Evolutionary conservation across 1,140 invertebrate species (phyloP), one percentile per base, ranked within the genome.

Genomic region (Brachionus plicatilis): DNA sequence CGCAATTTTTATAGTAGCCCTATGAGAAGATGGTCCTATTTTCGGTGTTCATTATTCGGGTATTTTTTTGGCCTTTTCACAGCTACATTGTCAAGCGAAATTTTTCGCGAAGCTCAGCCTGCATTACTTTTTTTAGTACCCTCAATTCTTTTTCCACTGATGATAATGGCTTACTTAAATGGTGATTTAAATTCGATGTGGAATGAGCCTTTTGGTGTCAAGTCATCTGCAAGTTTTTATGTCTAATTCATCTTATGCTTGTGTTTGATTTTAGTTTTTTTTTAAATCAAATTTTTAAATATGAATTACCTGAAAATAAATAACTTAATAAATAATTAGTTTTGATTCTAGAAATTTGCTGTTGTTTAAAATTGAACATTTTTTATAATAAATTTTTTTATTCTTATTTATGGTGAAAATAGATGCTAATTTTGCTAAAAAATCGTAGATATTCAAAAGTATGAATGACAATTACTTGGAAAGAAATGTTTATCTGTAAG

Each of bases 81-180:
- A 87, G 96, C 96, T 76, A 98, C 96, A 33, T 95, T 98, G 84
- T 97, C 95, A 86, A 96, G 95, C 14, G 96, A 98, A 91, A 93
- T 98, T 87, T 98, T 98, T 91, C 96, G 96, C 92, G 96, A 96
- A 85, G 96, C 96, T 68, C 96, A 98, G 90, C 96, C 96, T 84
- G 96, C 96, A 79, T 92, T 98, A 86, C 92, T 98, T 33, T 98
- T 98, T 91, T 92, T 98, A 86, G 96, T 98, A 87, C 96, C 96
- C 87, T 98, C 98, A 90, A 98, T 96, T 87, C 92, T 98, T 87
- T 92, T 98, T 89, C 96, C 96, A 78, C 91, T 98, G 75, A 92
- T 98, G 60, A 95, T 95, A 66, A 98, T 98, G 96, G 96, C 96
- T 85, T 98, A 98, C 91, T 76, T 92, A 43, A 88, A 97, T 95